Base-by-base conservation (phyloP, 2,113 vertebrate species). In the Tetraodon nigroviridis region DNA sequence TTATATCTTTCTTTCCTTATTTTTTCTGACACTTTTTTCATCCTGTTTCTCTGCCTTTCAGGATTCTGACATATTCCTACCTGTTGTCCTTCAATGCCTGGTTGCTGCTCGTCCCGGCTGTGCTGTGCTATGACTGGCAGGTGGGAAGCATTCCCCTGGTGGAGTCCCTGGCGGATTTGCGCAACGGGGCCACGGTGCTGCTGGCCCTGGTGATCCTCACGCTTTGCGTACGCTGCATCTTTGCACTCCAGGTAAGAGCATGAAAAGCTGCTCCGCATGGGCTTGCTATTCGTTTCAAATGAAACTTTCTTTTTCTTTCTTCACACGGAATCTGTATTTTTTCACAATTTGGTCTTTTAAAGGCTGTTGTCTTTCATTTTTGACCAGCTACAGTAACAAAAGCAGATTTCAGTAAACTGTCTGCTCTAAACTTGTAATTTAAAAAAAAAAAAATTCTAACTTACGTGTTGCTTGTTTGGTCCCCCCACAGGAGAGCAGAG, bases 101-200 rank as follows among this genome's bases (percentile, higher is more conserved):
- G 93, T 92, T 99, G 55, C 89, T 99, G 66, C 88, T 99, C 68
- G 94, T 94, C 21, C 97, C 97, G 0, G 58, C 94, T 12, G 90
- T 94, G 29, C 86, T 99, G 44, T 98, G 97, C 85, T 99, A 99
- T 0, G 97, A 99, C 84, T 99, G 97, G 97, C 97, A 99, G 86
- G 97, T 98, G 0, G 95, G 96, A 73, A 99, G 97, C 75, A 98
- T 99, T 51, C 93, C 95, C 58, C 79, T 98, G 84, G 86, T 99
- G 0, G 94, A 97, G 79, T 94, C 94, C 0, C 0, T 94, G 21
- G 92, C 90, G 75, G 97, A 99, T 14, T 10, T 13, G 0, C 92
- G 96, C 46, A 96, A 96, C 51, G 52, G 92, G 11, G 92, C 93
- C 64, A 92, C 94, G 0, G 2, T 93, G 59, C 74, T 94, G 51